These are phyloP conservation scores for Champsocephalus gunnari DNA, from an alignment of 2,797 vertebrate species.

Conservation along the genomic window DNA sequence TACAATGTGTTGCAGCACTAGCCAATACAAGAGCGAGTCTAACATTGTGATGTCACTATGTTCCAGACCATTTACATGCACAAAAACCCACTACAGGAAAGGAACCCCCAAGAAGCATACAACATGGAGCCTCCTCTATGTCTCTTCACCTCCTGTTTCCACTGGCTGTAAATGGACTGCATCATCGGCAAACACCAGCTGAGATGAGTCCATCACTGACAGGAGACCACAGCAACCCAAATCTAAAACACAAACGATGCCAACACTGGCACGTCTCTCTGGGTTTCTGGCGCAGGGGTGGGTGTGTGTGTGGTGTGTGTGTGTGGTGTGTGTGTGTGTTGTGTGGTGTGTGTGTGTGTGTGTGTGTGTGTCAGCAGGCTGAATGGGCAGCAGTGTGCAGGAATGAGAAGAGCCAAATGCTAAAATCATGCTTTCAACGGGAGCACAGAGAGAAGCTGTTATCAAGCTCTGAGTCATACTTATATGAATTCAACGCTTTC, in stretches of 20 bases:
- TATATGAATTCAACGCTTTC: background rate
- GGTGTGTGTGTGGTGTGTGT: slow-evolving; percentile 31
- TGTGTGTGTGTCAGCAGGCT: slow-evolving; percentile 50
- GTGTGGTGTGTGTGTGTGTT: slow-evolving; percentile 44
- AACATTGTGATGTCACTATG: too few relatives aligned
- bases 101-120: too few relatives aligned
- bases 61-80: too few relatives aligned
- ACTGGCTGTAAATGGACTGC: slow-evolving; percentile 46
- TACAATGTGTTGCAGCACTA: too few relatives aligned
- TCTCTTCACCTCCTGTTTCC: slow-evolving; percentile 28
- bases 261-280: slow-evolving; percentile 31
- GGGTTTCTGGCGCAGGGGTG: background rate
- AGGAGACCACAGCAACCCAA: slow-evolving; percentile 32
- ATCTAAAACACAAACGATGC: slow-evolving; percentile 41
- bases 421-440: slow-evolving; percentile 1
- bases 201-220: slow-evolving; percentile 54
- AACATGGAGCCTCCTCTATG: slow-evolving; percentile 21
- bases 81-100: too few relatives aligned
- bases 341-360: slow-evolving; percentile 22
- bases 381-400: slow-evolving; percentile 9
- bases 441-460: slow-evolving; percentile 16
- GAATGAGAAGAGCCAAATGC: slow-evolving; percentile 31
- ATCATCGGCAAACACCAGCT: slow-evolving; percentile 42
- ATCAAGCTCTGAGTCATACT: slow-evolving; percentile 37
- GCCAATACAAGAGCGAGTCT: too few relatives aligned